A percentile compares a stretch with the other conserved stretches of the same genome.
Evolutionary conservation across 2,797 vertebrate genomes (phyloP).

Genomic region (Danionella dracula): DNA sequence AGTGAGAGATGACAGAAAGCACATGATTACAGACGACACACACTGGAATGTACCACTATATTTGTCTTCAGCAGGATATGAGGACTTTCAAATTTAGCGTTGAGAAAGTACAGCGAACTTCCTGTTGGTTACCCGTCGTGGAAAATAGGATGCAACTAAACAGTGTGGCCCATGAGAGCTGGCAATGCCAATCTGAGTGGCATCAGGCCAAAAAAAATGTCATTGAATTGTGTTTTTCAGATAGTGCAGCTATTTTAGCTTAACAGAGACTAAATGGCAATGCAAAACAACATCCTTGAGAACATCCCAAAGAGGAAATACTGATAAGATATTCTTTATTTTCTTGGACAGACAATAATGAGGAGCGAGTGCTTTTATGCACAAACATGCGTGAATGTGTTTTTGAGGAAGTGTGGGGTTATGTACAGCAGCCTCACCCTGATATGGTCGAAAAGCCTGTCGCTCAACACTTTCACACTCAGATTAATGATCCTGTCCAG

Average conservation of each 20-base stretch:
- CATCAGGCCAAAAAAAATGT: slow-evolving; percentile 35
- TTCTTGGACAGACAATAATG: slow-evolving; percentile 39
- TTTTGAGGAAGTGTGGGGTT: not conserved
- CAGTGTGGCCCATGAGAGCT: slow-evolving; percentile 28
- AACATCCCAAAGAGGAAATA: slow-evolving; percentile 43
- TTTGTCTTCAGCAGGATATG: slow-evolving; percentile 18
- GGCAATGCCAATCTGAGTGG: slow-evolving; percentile 38
- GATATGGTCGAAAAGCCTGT: slow-evolving; percentile 77
- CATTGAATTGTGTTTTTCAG: slow-evolving; percentile 43
- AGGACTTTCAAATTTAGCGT: slow-evolving; percentile 33
- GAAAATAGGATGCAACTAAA: slow-evolving; percentile 29
- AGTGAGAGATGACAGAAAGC: not conserved
- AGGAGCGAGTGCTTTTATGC: too few species aligned
- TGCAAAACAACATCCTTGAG: slow-evolving; percentile 46
- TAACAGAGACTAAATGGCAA: slow-evolving; percentile 17
- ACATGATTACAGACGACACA: slow-evolving; percentile 4
- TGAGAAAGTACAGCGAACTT: slow-evolving; percentile 33
- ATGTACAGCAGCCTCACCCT: slow-evolving; percentile 63
- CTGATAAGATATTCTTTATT: slow-evolving; percentile 53
- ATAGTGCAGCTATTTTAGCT: slow-evolving; percentile 40
- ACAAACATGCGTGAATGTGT: slow-evolving; percentile 1
- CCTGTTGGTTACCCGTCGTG: slow-evolving; percentile 37
- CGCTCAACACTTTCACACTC: slow-evolving; percentile 73
- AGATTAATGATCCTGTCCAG: slow-evolving; percentile 75
- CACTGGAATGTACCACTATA: slow-evolving; percentile 11